Evolutionary conservation across 1,140 invertebrate species (phyloP).

Genomic region (Drosophila sp.): DNA sequence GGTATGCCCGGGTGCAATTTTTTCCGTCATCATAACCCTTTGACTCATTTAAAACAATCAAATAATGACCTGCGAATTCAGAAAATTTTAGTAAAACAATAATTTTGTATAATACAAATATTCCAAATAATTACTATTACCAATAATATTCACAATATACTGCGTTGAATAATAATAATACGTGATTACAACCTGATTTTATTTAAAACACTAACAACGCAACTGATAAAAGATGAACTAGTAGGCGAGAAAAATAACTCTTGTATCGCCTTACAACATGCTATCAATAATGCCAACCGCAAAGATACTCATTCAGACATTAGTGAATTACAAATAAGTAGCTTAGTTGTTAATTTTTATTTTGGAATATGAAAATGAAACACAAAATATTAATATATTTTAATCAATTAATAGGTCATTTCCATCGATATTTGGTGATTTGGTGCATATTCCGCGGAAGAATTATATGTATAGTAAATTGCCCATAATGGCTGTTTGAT

Average conservation of each 20-base stretch:
- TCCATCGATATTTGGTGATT: too few species aligned
- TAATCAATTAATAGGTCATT: too few species aligned
- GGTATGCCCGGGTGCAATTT: conserved; percentile 85
- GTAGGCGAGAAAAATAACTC: conserved; percentile 23
- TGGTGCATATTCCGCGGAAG: too few species aligned
- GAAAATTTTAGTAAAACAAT: too few species aligned
- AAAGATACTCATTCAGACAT: conserved; percentile 3
- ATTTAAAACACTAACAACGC: conserved; percentile 30
- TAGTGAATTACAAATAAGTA: too few species aligned
- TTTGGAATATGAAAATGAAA: too few species aligned
- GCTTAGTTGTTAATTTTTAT: too few species aligned
- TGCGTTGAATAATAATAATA: neutral
- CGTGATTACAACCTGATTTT: conserved; percentile 21
- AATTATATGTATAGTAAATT: too few species aligned
- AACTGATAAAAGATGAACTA: conserved; percentile 38
- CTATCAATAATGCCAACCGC: conserved; percentile 71
- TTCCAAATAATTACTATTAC: too few species aligned
- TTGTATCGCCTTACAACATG: conserved; percentile 71
- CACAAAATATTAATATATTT: too few species aligned
- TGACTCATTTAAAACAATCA: conserved; percentile 30
- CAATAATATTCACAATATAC: neutral
- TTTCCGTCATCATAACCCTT: conserved; percentile 85
- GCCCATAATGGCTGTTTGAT: too few species aligned
- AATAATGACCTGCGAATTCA: neutral
- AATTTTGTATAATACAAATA: too few species aligned